Percentiles rank a stretch among this genome's conserved stretches.
phyloP scores from a whole-genome alignment of 2,888 invertebrate species.

The Tethea ocularis region DNA sequence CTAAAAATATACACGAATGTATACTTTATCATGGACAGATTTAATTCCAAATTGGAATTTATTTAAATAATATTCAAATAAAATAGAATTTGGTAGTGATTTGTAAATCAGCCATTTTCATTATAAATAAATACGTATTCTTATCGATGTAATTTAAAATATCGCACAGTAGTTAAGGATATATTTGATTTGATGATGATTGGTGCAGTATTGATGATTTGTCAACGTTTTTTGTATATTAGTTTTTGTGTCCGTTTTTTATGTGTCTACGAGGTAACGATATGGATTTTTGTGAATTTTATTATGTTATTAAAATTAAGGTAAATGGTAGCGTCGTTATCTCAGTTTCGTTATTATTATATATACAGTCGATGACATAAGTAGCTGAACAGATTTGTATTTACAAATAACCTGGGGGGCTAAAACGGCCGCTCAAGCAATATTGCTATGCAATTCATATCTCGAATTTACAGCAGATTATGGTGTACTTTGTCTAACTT shows the following conservation, averaged over 20 bases:
- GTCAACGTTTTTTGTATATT: not conserved
- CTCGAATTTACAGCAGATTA: no score
- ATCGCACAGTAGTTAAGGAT: constrained; percentile 2
- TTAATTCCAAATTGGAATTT: constrained; percentile 12
- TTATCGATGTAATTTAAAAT: not conserved
- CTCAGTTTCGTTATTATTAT: no score
- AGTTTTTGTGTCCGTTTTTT: not conserved
- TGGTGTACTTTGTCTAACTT: no score
- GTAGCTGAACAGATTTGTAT: no score
- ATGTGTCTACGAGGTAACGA: not conserved
- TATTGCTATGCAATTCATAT: no score
- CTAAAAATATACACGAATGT: not conserved
- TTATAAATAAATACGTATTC: constrained; percentile 1
- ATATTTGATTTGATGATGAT: not conserved
- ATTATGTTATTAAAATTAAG: not conserved
- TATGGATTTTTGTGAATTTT: not conserved
- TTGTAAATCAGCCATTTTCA: not conserved
- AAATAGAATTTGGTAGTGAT: not conserved
- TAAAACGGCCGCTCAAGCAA: no score
- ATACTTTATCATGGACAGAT: not conserved
- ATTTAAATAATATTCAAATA: constrained; percentile 29
- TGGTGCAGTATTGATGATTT: not conserved
- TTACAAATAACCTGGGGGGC: no score
- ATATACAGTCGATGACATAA: no score
- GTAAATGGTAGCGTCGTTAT: no score